phyloP scores from a whole-genome alignment of 2,797 vertebrate genomes.

The Hozukius guyotensis region DNA sequence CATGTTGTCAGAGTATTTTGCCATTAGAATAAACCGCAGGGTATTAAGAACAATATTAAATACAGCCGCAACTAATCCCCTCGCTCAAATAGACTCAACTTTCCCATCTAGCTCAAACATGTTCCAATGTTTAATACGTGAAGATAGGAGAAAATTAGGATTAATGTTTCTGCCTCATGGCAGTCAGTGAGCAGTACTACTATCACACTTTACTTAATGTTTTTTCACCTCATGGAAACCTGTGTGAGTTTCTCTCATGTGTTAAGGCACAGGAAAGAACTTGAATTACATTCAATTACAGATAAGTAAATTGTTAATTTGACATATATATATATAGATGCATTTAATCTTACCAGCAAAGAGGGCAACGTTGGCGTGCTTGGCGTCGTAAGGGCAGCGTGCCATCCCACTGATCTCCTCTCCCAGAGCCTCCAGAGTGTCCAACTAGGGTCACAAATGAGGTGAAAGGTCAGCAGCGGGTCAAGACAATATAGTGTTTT shows the following conservation, averaged over 20 bases:
- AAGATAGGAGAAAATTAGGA: slow-evolving; percentile 49
- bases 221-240: slow-evolving; percentile 4
- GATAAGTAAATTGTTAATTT: not conserved
- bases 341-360: slow-evolving; percentile 90
- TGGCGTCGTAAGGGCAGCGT: slow-evolving; percentile 97
- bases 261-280: not conserved
- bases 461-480: slow-evolving; percentile 52
- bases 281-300: not conserved
- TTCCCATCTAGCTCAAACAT: slow-evolving; percentile 48
- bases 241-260: not conserved
- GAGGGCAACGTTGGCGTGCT: slow-evolving; percentile 96
- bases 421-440: slow-evolving; percentile 91
- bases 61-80: slow-evolving; percentile 61
- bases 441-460: slow-evolving; percentile 84
- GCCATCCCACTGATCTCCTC: slow-evolving; percentile 99
- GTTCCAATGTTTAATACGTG: slow-evolving; percentile 43
- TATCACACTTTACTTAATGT: slow-evolving; percentile 32
- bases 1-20: slow-evolving; percentile 47
- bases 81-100: slow-evolving; percentile 55
- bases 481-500: slow-evolving; percentile 31
- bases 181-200: slow-evolving; percentile 1
- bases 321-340: not conserved
- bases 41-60: slow-evolving; percentile 71
- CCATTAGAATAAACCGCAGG: slow-evolving; percentile 60
- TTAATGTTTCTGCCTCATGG: slow-evolving; percentile 53